Base-by-base conservation (phyloP, 2,113 vertebrate species). In the Trachemys scripta region DNA sequence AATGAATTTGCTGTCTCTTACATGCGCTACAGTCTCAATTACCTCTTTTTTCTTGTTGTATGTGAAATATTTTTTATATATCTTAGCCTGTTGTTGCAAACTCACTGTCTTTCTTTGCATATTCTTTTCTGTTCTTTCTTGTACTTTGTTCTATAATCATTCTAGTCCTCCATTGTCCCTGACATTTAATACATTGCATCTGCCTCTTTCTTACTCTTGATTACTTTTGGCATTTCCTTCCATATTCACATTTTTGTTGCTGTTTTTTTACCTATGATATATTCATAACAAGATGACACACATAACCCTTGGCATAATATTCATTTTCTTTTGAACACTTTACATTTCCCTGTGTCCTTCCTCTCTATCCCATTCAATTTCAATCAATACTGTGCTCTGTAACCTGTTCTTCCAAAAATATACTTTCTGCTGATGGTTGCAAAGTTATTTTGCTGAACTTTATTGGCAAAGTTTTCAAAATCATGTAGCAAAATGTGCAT, bases 1-100 rank as follows among this genome's bases (percentile, higher is more conserved):
- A 95, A 95, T 89, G 22, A 87, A 94, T 90, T 94, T 42, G 25
- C 22, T 91, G 8, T 82, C 80, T 95, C 25, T 88, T 90, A 88
- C 10, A 65, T 6, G 19, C 8, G 89, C 20, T 94, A 42, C 59
- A 80, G 31, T 69, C 9, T 42, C 10, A 45, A 56, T 62, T 59
- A 86, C 72, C 62, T 87, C 53, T 9, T 42, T 65, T 92, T 88
- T 92, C 78, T 56, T 80, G 29, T 2, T 27, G 14, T 69, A 56
- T 6, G 53, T 82, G 20, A 91, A 94, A 75, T 1, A 5, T 42
- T 84, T 75, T 81, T 59, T 82, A 54, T 56, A 95, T 90, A 59
- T 29, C 19, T 78, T 35, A 82, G 17, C 2, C 1, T 82, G 8
- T 42, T 62, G 17, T 22, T 22, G 11, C 24, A 97, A 86, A 35